Evolutionary conservation across 1,140 invertebrate genomes (phyloP).

Genomic region (Gonatopus flavifemur): DNA sequence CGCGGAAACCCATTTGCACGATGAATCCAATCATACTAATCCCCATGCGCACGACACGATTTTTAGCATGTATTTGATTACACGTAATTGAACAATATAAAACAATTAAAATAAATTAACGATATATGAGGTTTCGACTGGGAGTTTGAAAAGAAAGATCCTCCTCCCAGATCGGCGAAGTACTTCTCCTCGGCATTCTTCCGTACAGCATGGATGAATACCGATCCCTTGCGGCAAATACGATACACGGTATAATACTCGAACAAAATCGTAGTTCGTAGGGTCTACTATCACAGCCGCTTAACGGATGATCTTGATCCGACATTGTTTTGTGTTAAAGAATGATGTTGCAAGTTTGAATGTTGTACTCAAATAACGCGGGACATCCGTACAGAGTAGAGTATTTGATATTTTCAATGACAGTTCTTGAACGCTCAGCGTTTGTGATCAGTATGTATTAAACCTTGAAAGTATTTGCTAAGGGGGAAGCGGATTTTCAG

Average conservation of each 20-base stretch:
- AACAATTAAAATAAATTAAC: conserved; percentile 56
- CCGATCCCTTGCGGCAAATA: conserved; percentile 26
- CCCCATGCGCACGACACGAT: conserved; percentile 21
- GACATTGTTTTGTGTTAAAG: no score
- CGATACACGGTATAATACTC: conserved; percentile 26
- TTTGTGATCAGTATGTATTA: conserved; percentile 21
- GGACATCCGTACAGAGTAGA: no score
- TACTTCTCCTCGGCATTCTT: not conserved
- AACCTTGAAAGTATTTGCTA: conserved; percentile 36
- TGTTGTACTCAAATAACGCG: no score
- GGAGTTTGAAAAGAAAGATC: conserved; percentile 8
- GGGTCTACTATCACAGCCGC: conserved; percentile 20
- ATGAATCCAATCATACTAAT: conserved; percentile 18
- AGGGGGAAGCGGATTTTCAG: conserved; percentile 42
- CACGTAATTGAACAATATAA: conserved; percentile 48
- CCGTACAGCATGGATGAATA: conserved; percentile 3
- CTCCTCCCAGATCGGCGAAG: conserved; percentile 2
- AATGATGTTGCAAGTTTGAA: no score
- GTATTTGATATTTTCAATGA: no score
- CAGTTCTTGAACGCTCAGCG: conserved; percentile 11
- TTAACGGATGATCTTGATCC: conserved; percentile 7
- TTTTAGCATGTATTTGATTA: conserved; percentile 42
- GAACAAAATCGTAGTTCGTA: conserved; percentile 17
- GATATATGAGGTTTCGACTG: conserved; percentile 28
- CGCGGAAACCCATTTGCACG: not conserved